Evolutionary conservation across 2,888 invertebrate genomes (phyloP).

Genomic region (Formica aserva): DNA sequence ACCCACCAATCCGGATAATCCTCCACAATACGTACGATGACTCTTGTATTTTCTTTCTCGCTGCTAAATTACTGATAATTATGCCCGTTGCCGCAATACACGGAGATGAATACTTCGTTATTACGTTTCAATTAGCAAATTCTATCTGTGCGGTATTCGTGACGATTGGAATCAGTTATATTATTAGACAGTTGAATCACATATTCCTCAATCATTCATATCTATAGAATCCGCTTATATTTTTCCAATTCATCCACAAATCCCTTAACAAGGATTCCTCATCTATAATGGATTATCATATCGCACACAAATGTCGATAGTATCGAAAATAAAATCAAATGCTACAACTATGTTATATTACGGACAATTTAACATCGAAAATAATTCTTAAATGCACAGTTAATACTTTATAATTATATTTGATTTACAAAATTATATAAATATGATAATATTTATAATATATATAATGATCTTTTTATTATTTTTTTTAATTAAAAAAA

Average conservation of each 20-base stretch:
- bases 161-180: conserved; percentile 62
- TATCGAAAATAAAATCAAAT: conserved; percentile 19
- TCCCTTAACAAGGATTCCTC: not conserved
- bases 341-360: not conserved
- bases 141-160: conserved; percentile 50
- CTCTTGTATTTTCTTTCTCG: conserved; percentile 57
- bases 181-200: conserved; percentile 42
- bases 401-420: not conserved
- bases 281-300: conserved; percentile 24
- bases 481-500: not conserved
- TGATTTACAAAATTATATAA: not conserved
- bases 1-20: conserved; percentile 65
- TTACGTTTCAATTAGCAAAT: conserved; percentile 71
- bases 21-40: conserved; percentile 55
- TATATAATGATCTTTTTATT: not conserved
- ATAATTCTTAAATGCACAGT: not conserved
- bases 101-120: conserved; percentile 68
- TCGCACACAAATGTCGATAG: not conserved
- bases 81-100: conserved; percentile 18
- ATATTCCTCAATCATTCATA: not conserved
- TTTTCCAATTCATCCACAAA: conserved; percentile 27
- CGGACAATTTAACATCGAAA: not conserved
- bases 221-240: not conserved
- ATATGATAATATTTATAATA: not conserved
- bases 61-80: conserved; percentile 65